Base-by-base conservation (phyloP, 2,797 vertebrate genomes). In the Sciaenops ocellatus region DNA sequence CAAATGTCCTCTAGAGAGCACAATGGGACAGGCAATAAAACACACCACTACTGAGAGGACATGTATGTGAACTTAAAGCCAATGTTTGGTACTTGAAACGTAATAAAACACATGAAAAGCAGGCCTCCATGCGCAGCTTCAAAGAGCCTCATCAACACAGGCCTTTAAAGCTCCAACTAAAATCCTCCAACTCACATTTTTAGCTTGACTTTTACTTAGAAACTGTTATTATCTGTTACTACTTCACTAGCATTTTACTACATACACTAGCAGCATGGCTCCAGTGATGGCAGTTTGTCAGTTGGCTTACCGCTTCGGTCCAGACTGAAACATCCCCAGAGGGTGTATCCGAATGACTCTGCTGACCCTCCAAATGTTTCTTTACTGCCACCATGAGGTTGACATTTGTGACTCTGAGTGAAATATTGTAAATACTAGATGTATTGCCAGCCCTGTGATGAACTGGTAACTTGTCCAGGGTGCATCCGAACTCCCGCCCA, bases 1-100 rank as follows among this genome's bases (percentile, higher is more conserved):
- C 17, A 38, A 17, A 12, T 60, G 44, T 63, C 81, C 81, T 42
- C 28, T 72, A 80, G 76, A 64, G 73, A 1, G 76, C 24, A 54
- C 42, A 72, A n/a, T 42, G 44, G 38, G 30, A 52, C 61, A 73
- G 17, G 38, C 9, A 50, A 54, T 69, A 12, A 72, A 59, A 56
- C 34, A 28, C 34, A 50, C 1, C 57, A 47, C 7, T 0, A 20
- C 5, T 20, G 13, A 20, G 18, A 64, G 51, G 38, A 46, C 38
- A 22, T 24, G 10, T 7, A 13, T 3, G 0, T 16, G 18, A 68
- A 10, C 8, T 20, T 22, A 8, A 12, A 64, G 50, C 22, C 15
- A 41, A 1, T 22, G 28, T 73, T 38, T 65, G 30, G 10, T 20
- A 3, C 16, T 18, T 13, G 18, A 24, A 24, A 70, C 11, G 15